Evolutionary conservation across 2,888 invertebrate genomes (phyloP).

Genomic region (Ypsolopha sequella): DNA sequence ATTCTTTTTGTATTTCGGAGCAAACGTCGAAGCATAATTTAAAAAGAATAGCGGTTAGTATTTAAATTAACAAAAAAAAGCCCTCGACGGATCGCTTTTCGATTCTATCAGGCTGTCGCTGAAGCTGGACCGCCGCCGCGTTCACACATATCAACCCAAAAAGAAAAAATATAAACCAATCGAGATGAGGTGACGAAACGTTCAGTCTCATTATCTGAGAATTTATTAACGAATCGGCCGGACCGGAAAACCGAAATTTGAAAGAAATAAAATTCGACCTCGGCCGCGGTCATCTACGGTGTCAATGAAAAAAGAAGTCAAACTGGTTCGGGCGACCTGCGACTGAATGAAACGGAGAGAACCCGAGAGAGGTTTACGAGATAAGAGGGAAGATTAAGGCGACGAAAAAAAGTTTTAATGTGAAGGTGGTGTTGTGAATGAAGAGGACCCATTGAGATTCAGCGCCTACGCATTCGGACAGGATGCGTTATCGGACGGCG

Average conservation of each 20-base stretch:
- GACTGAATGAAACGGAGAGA: conserved; percentile 64
- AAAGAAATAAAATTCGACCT: conserved; percentile 70
- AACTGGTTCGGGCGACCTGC: conserved; percentile 60
- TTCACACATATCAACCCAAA: conserved; percentile 63
- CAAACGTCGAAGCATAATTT: conserved; percentile 33
- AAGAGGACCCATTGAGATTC: conserved; percentile 63
- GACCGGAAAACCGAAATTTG: conserved; percentile 70
- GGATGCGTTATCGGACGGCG: conserved; percentile 29
- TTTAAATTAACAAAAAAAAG: conserved; percentile 63
- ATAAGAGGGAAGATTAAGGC: conserved; percentile 66
- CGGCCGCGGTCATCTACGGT: conserved; percentile 67
- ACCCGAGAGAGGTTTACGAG: conserved; percentile 59
- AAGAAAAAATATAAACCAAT: conserved; percentile 61
- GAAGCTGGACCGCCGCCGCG: conserved; percentile 53
- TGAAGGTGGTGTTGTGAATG: conserved; percentile 66
- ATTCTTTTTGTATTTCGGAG: conserved; percentile 17
- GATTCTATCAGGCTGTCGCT: conserved; percentile 50
- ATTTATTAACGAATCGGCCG: conserved; percentile 69
- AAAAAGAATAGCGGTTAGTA: conserved; percentile 49
- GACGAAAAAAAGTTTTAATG: conserved; percentile 62
- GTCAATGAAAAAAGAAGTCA: conserved; percentile 69
- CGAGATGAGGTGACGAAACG: conserved; percentile 71
- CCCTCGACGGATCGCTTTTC: conserved; percentile 44
- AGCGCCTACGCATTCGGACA: conserved; percentile 52
- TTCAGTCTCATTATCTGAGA: conserved; percentile 71